Percentiles rank a stretch among this genome's conserved stretches.
Conservation (phyloP, 2,797 vertebrate species). For the Lagodon rhomboides region DNA sequence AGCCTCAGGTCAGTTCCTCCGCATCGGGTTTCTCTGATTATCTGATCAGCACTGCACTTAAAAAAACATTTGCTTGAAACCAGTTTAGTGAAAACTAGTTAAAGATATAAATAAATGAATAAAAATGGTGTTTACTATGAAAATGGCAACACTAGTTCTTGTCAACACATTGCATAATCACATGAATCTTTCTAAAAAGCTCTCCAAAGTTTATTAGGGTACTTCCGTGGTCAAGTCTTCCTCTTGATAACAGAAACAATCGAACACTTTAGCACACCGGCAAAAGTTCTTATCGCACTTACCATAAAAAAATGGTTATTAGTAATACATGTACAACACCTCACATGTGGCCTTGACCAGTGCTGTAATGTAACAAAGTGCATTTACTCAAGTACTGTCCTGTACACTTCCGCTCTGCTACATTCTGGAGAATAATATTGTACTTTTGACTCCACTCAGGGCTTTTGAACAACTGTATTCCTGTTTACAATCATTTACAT, state of each 20-base stretch:
- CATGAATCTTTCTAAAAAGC: neutral
- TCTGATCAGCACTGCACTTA: neutral
- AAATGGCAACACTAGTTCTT: neutral
- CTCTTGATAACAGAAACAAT: neutral
- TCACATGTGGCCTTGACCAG: neutral
- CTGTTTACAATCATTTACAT: no score
- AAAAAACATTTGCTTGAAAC: slow-evolving; percentile 3
- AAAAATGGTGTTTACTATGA: neutral
- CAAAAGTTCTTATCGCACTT: neutral
- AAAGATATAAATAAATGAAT: neutral
- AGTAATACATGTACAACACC: neutral
- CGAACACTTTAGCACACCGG: neutral
- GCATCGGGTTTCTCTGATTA: slow-evolving; percentile 33
- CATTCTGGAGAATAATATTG: no score
- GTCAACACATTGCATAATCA: neutral
- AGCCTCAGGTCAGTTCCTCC: slow-evolving; percentile 9
- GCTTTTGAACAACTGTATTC: no score
- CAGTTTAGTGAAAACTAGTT: neutral
- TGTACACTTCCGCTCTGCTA: no score
- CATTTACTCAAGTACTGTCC: no score
- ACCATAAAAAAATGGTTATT: neutral
- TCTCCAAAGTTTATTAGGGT: neutral
- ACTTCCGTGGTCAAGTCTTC: neutral
- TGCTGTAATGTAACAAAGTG: no score
- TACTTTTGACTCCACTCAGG: no score